Evolutionary conservation across 1,140 invertebrate genomes (phyloP).

Genomic region (Bombus confusus): DNA sequence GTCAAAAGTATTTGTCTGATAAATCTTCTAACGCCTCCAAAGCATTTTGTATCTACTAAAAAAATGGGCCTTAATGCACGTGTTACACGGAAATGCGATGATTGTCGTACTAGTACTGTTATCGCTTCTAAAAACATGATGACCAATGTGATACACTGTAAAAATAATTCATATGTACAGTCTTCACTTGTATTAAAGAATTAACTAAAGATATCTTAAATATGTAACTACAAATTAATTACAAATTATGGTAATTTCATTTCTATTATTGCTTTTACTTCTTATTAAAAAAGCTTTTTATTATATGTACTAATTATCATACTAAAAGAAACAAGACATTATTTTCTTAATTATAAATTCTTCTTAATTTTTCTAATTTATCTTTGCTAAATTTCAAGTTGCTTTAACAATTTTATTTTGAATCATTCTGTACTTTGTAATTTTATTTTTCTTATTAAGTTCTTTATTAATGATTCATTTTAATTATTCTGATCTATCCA

Average conservation of each 20-base stretch:
- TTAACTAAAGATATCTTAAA: background rate
- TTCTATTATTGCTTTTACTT: no score
- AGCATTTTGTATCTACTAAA: constrained; percentile 93
- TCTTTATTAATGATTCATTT: no score
- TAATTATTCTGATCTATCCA: background rate
- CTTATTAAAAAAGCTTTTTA: no score
- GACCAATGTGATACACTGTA: constrained; percentile 88
- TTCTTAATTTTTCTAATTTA: no score
- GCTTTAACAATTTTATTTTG: no score
- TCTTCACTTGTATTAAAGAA: background rate
- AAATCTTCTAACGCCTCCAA: constrained; percentile 88
- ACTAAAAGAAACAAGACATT: no score
- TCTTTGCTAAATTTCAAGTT: no score
- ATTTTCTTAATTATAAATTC: no score
- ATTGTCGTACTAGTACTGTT: constrained; percentile 91
- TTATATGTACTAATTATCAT: no score
- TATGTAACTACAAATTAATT: no score
- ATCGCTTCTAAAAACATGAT: constrained; percentile 94
- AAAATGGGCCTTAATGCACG: constrained; percentile 94
- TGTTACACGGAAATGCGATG: constrained; percentile 93
- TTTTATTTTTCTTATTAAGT: background rate
- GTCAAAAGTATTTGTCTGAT: constrained; percentile 92
- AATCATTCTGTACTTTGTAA: no score
- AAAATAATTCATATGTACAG: constrained; percentile 68
- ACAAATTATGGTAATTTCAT: no score